Evolutionary conservation across 2,888 invertebrate genomes (phyloP), one percentile per base, ranked within the genome.

Genomic region (Hedya salicella): DNA sequence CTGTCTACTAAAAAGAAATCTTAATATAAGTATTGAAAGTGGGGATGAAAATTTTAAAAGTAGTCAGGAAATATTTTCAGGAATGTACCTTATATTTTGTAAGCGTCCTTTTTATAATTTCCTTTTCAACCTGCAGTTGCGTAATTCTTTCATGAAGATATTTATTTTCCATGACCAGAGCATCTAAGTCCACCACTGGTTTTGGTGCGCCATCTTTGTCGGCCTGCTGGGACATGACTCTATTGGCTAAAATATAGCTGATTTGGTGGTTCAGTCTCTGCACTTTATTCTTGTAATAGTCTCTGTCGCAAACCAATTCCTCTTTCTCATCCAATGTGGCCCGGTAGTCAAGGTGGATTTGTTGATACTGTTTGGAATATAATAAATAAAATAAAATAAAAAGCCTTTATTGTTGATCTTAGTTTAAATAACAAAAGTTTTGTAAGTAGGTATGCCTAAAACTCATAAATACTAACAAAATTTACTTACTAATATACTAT

Each of bases 281-380:
- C 2, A 96, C 95, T 89, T 97, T 97, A 74, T 94, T 95, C 79
- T 96, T 96, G 79, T 96, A 97, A 21, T 96, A 96, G 83, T 97
- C 97, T 68, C 97, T 92, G 80, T 97, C 97, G 4, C 94, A 95
- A 16, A 95, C 94, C 36, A 96, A 84, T 79, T 97, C 97, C 78
- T 97, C 97, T 79, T 97, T 97, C 80, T 97, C 97, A 83, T 97
- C 97, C 49, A 97, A 84, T 30, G 96, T 93, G 5, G 95, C 94
- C 81, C 96, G 94, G 36, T 97, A 93, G 85, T 97, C 97, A 50
- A 94, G 90, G 76, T 96, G 95, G 53, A 97, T 85, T 85, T 96
- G 96, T 71, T 93, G 93, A 81, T 94, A 96, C 95, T 96, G 79
- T 46, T 82, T 79, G 61, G 49, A 39, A 68, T 11, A 59, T 44